Percentiles rank a stretch among this genome's conserved stretches.
These are phyloP conservation scores for Neodiprion fabricii DNA, from an alignment of 1,140 invertebrate species.

Conservation along the genomic window DNA sequence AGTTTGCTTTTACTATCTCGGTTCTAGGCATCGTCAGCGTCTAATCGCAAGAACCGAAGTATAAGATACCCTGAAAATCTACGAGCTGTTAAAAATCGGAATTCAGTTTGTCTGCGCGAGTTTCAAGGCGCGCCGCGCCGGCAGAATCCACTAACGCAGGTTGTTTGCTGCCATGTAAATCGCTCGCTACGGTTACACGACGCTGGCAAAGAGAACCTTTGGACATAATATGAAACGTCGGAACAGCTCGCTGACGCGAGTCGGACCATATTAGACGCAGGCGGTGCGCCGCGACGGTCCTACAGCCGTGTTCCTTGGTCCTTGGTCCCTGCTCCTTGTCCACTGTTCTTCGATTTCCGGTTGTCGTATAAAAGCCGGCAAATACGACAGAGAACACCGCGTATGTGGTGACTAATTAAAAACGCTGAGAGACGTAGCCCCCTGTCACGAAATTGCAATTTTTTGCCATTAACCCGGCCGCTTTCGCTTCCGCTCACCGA, in stretches of 20 bases:
- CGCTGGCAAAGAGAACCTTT: neutral
- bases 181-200: neutral
- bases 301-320: neutral
- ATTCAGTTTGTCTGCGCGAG: neutral
- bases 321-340: neutral
- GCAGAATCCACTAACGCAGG: neutral
- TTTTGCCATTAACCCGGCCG: neutral
- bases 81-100: too few species aligned
- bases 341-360: neutral
- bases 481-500: neutral
- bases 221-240: neutral
- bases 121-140: neutral
- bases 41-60: too few species aligned
- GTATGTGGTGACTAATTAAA: neutral
- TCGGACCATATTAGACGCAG: neutral
- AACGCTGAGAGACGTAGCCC: neutral
- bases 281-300: neutral
- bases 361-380: neutral
- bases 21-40: too few species aligned
- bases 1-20: too few species aligned
- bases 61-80: too few species aligned
- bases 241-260: neutral
- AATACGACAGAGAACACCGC: neutral
- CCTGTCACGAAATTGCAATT: neutral
- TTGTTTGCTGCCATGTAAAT: slow-evolving; percentile 13